Percentiles rank a stretch among this genome's conserved stretches.
phyloP scores from a whole-genome alignment of 2,113 vertebrate genomes.

The Caranx melampygus region DNA sequence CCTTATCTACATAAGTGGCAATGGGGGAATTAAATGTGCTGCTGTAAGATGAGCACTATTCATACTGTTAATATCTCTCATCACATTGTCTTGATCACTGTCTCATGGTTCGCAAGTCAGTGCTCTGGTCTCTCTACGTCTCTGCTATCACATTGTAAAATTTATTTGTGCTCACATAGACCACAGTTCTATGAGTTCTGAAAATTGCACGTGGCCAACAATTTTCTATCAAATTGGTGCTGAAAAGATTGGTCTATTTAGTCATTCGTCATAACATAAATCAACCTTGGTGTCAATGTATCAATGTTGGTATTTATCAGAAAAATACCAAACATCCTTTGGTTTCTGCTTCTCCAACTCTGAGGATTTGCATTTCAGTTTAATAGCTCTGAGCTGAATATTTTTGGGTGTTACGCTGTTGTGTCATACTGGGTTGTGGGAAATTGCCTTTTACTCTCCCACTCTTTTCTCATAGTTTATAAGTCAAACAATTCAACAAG shows the following conservation, averaged over 20 bases:
- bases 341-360: neutral
- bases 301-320: neutral
- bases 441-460: neutral
- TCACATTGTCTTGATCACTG: neutral
- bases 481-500: neutral
- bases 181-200: neutral
- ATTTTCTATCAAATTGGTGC: neutral
- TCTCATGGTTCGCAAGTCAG: neutral
- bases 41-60: neutral
- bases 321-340: neutral
- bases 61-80: neutral
- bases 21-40: slow-evolving; percentile 13
- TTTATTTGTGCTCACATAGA: neutral
- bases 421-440: neutral
- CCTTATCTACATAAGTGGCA: slow-evolving; percentile 1
- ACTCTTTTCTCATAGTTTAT: neutral
- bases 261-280: neutral
- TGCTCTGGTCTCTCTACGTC: neutral
- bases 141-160: neutral
- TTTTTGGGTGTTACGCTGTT: neutral
- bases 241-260: slow-evolving; percentile 4
- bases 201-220: neutral
- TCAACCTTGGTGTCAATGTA: neutral
- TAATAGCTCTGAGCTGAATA: neutral
- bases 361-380: neutral